phyloP scores from a whole-genome alignment of 2,888 invertebrate species.

The Athripsodes cinereus region DNA sequence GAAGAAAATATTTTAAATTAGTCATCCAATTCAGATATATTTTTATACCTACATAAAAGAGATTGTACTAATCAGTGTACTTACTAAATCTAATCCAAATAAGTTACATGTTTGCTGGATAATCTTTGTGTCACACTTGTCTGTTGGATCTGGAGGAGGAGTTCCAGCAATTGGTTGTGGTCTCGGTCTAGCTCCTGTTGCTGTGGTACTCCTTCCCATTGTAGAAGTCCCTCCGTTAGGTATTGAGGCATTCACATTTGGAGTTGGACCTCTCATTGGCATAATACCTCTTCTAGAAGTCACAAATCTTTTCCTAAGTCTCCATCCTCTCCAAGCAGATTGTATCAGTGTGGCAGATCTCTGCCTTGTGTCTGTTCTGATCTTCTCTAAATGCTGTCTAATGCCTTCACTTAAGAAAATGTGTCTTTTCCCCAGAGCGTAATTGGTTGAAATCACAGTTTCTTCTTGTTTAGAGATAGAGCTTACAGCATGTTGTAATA shows the following conservation, averaged over 20 bases:
- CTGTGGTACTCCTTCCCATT: slow-evolving; percentile 28
- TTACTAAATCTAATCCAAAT: slow-evolving; percentile 82
- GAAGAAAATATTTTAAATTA: slow-evolving; percentile 5
- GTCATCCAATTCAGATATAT: too few relatives aligned
- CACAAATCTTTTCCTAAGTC: slow-evolving; percentile 62
- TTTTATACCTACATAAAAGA: too few relatives aligned
- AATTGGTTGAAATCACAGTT: slow-evolving; percentile 60
- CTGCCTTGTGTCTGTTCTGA: slow-evolving; percentile 70
- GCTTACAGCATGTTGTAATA: slow-evolving; percentile 55
- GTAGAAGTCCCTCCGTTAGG: slow-evolving; percentile 28
- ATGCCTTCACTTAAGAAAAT: slow-evolving; percentile 93
- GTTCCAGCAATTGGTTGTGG: slow-evolving; percentile 89
- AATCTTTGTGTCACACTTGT: slow-evolving; percentile 82
- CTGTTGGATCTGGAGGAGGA: slow-evolving; percentile 76
- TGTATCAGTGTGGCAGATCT: slow-evolving; percentile 80
- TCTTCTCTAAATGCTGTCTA: slow-evolving; percentile 79
- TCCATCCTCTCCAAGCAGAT: slow-evolving; percentile 79
- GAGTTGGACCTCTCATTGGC: slow-evolving; percentile 4
- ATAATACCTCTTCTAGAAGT: slow-evolving; percentile 38
- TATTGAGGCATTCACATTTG: slow-evolving; percentile 22
- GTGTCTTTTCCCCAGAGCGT: slow-evolving; percentile 89
- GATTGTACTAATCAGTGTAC: slow-evolving; percentile 28
- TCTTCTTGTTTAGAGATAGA: slow-evolving; percentile 34
- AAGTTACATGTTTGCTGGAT: slow-evolving; percentile 87
- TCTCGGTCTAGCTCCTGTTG: slow-evolving; percentile 62